phyloP scores from a whole-genome alignment of 2,797 vertebrate species.

The Dryobates pubescens region DNA sequence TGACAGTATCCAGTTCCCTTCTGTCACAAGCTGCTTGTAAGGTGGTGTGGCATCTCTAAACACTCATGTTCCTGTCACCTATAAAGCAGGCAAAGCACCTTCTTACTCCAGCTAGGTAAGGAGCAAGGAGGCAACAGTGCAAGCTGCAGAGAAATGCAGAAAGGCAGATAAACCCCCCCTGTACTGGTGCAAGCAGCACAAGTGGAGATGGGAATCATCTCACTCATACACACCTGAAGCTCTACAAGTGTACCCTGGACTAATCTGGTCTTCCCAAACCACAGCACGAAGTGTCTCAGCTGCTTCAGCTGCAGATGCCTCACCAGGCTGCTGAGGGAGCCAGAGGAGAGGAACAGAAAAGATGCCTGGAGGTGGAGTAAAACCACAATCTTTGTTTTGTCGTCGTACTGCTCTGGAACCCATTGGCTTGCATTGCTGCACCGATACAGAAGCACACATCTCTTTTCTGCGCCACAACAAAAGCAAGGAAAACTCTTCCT shows the following conservation, averaged over 20 bases:
- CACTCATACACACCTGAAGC: background rate
- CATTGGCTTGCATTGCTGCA: background rate
- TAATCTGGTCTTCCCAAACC: background rate
- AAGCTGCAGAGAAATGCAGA: background rate
- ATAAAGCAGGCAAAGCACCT: background rate
- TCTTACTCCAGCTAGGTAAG: background rate
- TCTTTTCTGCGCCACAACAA: background rate
- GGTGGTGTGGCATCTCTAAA: rapidly evolving
- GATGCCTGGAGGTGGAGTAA: background rate
- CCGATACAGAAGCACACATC: background rate
- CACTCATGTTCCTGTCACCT: background rate
- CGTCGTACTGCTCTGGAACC: background rate
- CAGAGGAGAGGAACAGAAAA: background rate
- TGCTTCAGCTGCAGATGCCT: background rate
- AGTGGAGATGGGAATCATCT: background rate
- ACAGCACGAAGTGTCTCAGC: background rate
- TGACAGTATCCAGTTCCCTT: background rate
- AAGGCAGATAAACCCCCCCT: background rate
- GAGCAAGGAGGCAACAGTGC: background rate
- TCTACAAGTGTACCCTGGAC: background rate
- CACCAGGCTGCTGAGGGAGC: constrained; percentile 22
- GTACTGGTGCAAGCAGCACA: background rate
- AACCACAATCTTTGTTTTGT: no score
- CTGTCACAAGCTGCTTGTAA: background rate
- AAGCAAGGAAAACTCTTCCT: background rate